These are phyloP conservation scores for Drosophila mimetica DNA, from an alignment of 2,888 invertebrate species.

Conservation along the genomic window DNA sequence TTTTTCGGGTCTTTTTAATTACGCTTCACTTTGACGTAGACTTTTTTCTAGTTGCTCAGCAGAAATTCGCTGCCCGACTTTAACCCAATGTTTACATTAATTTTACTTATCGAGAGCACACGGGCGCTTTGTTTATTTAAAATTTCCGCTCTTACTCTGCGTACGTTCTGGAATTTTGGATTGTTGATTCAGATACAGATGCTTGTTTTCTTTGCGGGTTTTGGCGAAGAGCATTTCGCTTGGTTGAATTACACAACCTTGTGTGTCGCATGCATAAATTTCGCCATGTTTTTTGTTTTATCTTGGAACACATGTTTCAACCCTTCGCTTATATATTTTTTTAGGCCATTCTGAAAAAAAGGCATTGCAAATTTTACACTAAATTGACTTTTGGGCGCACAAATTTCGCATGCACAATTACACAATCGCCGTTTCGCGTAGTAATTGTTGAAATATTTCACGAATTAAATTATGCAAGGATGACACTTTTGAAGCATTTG, in stretches of 20 bases:
- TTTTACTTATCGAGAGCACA: conserved; percentile 40
- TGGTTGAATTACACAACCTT: conserved; percentile 54
- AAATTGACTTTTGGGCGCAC: conserved; percentile 68
- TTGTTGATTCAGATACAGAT: conserved; percentile 45
- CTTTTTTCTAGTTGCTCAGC: conserved; percentile 25
- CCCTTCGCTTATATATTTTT: conserved; percentile 9
- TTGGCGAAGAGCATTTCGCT: conserved; percentile 26
- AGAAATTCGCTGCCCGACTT: conserved; percentile 45
- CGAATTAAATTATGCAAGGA: conserved; percentile 44
- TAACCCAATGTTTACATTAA: conserved; percentile 59
- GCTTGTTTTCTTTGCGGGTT: conserved; percentile 38
- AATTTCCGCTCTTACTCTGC: conserved; percentile 29
- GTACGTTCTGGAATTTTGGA: conserved; percentile 16
- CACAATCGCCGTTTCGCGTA: conserved; percentile 55
- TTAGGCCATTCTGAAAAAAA: conserved; percentile 31
- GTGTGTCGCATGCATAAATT: conserved; percentile 67
- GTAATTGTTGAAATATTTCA: conserved; percentile 48
- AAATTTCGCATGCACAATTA: conserved; percentile 76
- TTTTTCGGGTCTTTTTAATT: conserved; percentile 34
- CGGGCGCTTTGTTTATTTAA: conserved; percentile 44
- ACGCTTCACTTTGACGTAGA: conserved; percentile 20
- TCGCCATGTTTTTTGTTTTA: conserved; percentile 43
- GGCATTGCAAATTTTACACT: conserved; percentile 70
- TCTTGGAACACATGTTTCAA: conserved; percentile 63
- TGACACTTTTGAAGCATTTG: conserved; percentile 18